phyloP scores from a whole-genome alignment of 2,797 vertebrate genomes.

The Sparus aurata region DNA sequence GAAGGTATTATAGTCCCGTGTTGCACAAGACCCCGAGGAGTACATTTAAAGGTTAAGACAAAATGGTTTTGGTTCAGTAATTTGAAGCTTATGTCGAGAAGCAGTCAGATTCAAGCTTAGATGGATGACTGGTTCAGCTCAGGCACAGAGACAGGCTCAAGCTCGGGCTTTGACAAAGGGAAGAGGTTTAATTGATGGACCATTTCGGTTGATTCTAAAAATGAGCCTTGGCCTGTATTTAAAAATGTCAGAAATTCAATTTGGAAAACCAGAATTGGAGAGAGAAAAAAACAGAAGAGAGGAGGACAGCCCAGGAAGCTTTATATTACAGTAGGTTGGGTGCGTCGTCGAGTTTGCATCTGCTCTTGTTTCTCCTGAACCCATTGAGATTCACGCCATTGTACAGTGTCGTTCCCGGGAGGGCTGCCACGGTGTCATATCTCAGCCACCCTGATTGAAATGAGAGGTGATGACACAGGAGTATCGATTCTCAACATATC shows the following conservation, averaged over 20 bases:
- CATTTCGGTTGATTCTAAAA: not conserved
- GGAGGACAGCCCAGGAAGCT: not conserved
- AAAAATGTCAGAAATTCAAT: no score
- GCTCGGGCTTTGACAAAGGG: not conserved
- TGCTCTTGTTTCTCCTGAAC: not conserved
- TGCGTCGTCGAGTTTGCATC: not conserved
- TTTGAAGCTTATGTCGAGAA: not conserved
- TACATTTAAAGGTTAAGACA: not conserved
- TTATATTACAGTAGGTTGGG: constrained; percentile 4
- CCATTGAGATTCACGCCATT: constrained; percentile 65
- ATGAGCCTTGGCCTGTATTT: no score
- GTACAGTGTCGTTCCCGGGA: constrained; percentile 19
- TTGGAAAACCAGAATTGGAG: not conserved
- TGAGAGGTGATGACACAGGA: constrained; percentile 76
- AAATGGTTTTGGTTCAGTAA: not conserved
- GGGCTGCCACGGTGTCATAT: constrained; percentile 67
- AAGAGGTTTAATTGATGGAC: not conserved
- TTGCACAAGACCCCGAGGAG: not conserved
- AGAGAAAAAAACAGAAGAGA: not conserved
- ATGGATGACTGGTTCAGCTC: not conserved
- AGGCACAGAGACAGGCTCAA: not conserved
- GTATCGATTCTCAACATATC: constrained; percentile 79
- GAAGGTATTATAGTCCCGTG: not conserved
- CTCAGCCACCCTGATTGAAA: constrained; percentile 67
- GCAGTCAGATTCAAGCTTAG: constrained; percentile 1